Base-by-base conservation (phyloP, 2,113 vertebrate genomes). In the Ammodytes marinus region DNA sequence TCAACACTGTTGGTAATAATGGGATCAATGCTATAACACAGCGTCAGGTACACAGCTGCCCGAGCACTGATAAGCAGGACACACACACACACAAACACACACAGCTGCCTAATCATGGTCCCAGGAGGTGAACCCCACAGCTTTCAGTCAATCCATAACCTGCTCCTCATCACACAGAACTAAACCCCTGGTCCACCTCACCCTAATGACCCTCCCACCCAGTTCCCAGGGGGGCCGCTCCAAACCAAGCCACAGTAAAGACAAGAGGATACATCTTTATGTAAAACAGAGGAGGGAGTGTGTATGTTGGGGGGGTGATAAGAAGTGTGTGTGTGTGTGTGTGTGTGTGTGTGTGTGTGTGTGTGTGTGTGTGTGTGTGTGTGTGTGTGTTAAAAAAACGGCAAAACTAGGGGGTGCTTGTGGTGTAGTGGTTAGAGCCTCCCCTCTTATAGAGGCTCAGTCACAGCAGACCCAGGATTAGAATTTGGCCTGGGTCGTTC, bases 201-300 rank as follows among this genome's bases (percentile, higher is more conserved):
- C 59, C 49, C 75, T 40, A 83, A 67, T 17, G 54, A 83, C 12
- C 2, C 63, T 73, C 74, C 46, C 73, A 69, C 17, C 59, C 58
- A 68, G 84, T 69, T 85, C 79, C 86, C 89, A 87, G 59, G 49
- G 84, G 27, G 45, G 61, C 71, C 80, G 85, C 80, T 76, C 64
- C 27, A 27, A 27, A 27, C 80, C 73, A 45, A 70, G 39, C 76
- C 63, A 37, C 1, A 15, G 19, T 54, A 40, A 77, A 66, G 70
- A 61, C 61, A 49, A 70, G 17, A 17, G 37, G 59, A 61, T 39
- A 60, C 14, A 37, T 74, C 27, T 27, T 53, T 74, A 15, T 54
- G 17, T n/a, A 49, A 10, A 15, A 15, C 8, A 35, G 45, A 9
- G 35, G 53, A 35, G 40, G 64, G 46, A 17, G 46, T 58, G 52